phyloP scores from a whole-genome alignment of 2,113 vertebrate species.

The Noctilio leporinus region DNA sequence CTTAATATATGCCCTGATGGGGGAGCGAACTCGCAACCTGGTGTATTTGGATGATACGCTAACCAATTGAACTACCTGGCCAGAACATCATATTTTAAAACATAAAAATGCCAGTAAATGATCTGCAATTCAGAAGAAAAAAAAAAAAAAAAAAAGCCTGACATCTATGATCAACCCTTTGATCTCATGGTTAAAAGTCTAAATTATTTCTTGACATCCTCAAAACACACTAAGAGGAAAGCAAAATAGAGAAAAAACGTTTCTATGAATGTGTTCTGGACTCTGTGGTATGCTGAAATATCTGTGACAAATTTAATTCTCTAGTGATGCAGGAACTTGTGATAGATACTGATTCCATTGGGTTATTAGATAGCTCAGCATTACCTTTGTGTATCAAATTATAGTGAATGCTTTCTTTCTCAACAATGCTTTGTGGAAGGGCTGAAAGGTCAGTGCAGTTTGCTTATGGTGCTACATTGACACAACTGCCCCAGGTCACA shows the following conservation, averaged over 20 bases:
- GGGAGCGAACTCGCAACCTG: too few relatives aligned
- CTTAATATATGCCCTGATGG: too few relatives aligned
- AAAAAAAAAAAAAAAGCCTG: background rate
- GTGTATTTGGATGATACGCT: too few relatives aligned
- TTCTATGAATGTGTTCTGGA: background rate
- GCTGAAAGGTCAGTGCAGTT: background rate
- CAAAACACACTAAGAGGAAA: background rate
- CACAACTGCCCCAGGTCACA: background rate
- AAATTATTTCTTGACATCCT: background rate
- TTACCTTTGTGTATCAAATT: background rate
- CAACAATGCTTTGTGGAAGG: background rate
- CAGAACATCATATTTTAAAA: background rate
- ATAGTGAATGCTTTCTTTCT: slow-evolving; percentile 3
- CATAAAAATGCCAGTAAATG: background rate
- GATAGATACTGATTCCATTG: background rate
- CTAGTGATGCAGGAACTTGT: background rate
- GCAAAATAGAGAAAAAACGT: slow-evolving; percentile 16
- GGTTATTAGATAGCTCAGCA: background rate
- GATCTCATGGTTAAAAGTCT: background rate
- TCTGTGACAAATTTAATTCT: background rate
- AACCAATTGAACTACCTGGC: too few relatives aligned
- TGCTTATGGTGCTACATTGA: background rate
- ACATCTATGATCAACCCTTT: background rate
- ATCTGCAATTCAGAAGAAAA: background rate
- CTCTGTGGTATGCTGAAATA: background rate